Evolutionary conservation across 2,797 vertebrate genomes (phyloP), one percentile per base, ranked within the genome.

Genomic region (Emydoidea blandingii): DNA sequence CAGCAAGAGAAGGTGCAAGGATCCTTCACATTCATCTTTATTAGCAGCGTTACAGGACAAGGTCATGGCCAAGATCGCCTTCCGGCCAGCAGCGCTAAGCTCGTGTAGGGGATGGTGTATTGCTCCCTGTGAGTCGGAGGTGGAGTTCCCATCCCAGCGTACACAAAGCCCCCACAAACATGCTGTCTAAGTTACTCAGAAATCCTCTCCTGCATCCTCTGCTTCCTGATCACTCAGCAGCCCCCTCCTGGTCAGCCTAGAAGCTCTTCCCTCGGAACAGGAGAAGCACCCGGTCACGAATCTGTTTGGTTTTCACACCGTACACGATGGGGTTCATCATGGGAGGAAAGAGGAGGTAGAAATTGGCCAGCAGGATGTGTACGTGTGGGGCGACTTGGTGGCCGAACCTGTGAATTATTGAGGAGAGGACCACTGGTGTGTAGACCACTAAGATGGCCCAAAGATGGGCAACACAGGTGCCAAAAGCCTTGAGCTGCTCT

Each of bases 261-360:
- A 68, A 11, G 18, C 18, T 37, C 12, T 68, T 79, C 29, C 44
- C 23, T n/a, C 44, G 90, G 23, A 97, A 96, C 1, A 90, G 52
- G 76, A 29, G 50, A 37, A 62, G 79, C 52, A 95, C 86, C 44
- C 9, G 2, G 16, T 94, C 90, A 80, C 74, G 68, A 90, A 97
- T 93, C 85, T 97, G 86, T 78, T 96, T 97, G 4, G 92, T 97
- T 92, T 96, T 96, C 56, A 97, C 87, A 5, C 97, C 97, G 11
- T 89, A 97, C 4, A 96, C 94, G 2, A 98, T 92, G 6, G 96
- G 97, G 41, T 97, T 98, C 5, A 97, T 31, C 94, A 93, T 78
- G 23, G 84, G 94, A 68, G 94, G 94, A 1, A 96, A 91, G 1
- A 95, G 93, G 25, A 97, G 81, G 81, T 96, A 97, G 68, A 96